Conservation (phyloP, 2,797 vertebrate genomes). For the Sylvia borin region DNA sequence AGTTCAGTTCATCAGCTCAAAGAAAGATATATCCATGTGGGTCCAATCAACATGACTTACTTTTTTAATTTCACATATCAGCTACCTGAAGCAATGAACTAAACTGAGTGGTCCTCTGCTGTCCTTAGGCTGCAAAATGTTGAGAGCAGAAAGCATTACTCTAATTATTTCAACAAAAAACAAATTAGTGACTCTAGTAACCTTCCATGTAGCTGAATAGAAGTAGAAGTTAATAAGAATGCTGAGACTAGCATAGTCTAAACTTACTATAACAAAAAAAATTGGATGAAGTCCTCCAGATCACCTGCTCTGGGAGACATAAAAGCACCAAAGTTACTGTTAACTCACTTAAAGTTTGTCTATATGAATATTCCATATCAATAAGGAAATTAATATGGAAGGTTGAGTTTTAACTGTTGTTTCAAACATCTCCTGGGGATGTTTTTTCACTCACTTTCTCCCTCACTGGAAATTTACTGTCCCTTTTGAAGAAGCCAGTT, state of each 20-base stretch:
- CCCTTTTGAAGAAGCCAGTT: neutral
- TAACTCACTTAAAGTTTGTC: neutral
- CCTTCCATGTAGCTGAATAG: neutral
- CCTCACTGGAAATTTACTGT: neutral
- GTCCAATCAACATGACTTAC: neutral
- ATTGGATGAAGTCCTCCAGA: neutral
- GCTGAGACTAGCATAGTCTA: neutral
- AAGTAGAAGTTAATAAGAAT: neutral
- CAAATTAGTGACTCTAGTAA: neutral
- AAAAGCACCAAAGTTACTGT: neutral
- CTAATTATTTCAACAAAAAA: conserved; percentile 16
- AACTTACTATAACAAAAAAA: neutral
- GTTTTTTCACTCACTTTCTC: neutral
- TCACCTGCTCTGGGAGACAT: neutral
- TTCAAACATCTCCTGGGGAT: neutral
- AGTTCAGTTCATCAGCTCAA: neutral
- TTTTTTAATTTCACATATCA: neutral
- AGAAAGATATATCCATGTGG: neutral
- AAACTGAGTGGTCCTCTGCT: neutral
- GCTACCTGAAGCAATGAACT: neutral
- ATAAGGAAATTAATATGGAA: neutral
- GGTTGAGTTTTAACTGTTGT: neutral
- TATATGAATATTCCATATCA: neutral
- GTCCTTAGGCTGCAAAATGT: neutral
- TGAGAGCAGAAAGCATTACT: neutral